Evolutionary conservation across 2,797 vertebrate genomes (phyloP).

Genomic region (Sebastes taczanowskii): DNA sequence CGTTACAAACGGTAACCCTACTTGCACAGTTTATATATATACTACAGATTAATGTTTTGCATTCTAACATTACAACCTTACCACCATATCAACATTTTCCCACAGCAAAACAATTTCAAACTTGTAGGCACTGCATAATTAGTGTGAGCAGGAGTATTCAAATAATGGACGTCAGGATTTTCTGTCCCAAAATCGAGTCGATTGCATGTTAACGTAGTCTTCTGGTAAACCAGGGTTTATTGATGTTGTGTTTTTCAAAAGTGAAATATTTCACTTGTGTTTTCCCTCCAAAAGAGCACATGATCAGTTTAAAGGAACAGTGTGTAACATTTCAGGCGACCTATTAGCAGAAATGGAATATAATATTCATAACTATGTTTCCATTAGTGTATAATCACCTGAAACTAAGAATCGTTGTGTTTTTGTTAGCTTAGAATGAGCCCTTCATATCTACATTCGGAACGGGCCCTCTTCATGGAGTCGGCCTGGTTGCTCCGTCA

Average conservation of each 20-base stretch:
- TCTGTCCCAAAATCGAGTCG: background rate
- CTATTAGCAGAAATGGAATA: too few relatives aligned
- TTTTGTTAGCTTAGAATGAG: too few relatives aligned
- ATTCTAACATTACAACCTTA: background rate
- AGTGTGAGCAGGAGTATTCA: background rate
- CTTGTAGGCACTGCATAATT: background rate
- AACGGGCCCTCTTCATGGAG: too few relatives aligned
- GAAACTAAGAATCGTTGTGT: too few relatives aligned
- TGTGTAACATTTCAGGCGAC: background rate
- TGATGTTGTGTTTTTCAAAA: background rate
- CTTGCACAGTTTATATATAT: background rate
- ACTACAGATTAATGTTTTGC: background rate
- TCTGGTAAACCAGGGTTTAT: background rate
- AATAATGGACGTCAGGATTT: background rate
- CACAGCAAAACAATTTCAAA: background rate
- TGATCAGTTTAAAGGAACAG: background rate
- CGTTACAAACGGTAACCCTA: background rate
- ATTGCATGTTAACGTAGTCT: background rate
- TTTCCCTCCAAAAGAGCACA: background rate
- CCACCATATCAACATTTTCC: background rate
- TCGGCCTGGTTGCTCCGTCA: too few relatives aligned
- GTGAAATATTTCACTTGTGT: background rate
- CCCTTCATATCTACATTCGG: too few relatives aligned
- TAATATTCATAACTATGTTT: too few relatives aligned
- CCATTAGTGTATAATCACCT: too few relatives aligned